Conservation (phyloP, 2,888 invertebrate genomes). For the Lypha dubia region DNA sequence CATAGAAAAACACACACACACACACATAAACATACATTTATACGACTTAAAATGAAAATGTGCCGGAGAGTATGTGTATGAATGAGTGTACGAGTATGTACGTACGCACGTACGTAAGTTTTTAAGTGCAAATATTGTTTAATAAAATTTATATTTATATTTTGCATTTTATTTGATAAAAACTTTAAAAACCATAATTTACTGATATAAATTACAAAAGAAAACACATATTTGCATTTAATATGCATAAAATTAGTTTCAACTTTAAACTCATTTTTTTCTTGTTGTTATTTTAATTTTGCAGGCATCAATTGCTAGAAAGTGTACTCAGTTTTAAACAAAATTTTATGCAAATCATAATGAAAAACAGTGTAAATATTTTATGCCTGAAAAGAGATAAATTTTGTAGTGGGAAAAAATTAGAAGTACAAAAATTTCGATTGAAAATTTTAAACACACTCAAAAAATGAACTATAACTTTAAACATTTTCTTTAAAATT, state of each 20-base stretch:
- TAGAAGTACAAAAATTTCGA: slow-evolving; percentile 14
- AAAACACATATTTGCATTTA: slow-evolving; percentile 66
- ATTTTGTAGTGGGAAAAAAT: not conserved
- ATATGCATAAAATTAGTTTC: slow-evolving; percentile 70
- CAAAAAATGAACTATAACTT: too few relatives aligned
- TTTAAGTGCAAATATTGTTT: slow-evolving; percentile 46
- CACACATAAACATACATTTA: not conserved
- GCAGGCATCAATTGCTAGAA: not conserved
- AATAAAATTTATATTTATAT: slow-evolving; percentile 49
- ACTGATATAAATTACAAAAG: slow-evolving; percentile 68
- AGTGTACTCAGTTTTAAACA: not conserved
- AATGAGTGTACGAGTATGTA: not conserved
- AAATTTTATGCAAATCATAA: slow-evolving; percentile 28
- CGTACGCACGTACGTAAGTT: not conserved
- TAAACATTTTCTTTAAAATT: too few relatives aligned
- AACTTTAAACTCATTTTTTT: slow-evolving; percentile 6
- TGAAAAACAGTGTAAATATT: slow-evolving; percentile 48
- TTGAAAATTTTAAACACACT: too few relatives aligned
- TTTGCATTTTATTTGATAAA: slow-evolving; percentile 57
- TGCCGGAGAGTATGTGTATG: not conserved
- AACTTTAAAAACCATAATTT: slow-evolving; percentile 66
- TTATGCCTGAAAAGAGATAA: slow-evolving; percentile 29
- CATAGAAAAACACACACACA: not conserved
- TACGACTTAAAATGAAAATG: not conserved
- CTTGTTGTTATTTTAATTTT: not conserved